Conservation (phyloP, 2,113 vertebrate species). For the Anoplopoma fimbria region DNA sequence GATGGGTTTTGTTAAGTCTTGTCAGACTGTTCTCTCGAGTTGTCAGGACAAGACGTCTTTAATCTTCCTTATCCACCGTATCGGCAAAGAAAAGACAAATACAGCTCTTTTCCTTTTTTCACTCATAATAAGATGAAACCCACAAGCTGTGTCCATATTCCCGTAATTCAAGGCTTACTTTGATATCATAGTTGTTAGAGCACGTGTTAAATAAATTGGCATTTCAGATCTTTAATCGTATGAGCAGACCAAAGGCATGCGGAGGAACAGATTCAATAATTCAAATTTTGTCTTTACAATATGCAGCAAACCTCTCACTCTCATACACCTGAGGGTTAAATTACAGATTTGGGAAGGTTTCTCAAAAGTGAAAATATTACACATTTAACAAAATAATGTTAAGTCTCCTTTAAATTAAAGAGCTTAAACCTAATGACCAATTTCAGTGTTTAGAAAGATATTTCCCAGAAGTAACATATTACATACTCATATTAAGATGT, state of each 20-base stretch:
- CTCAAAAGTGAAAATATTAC: neutral
- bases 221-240: conserved; percentile 63
- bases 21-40: conserved; percentile 69
- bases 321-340: conserved; percentile 19
- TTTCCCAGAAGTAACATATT: neutral
- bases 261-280: conserved; percentile 44
- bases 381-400: conserved; percentile 1
- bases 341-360: neutral
- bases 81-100: conserved; percentile 65
- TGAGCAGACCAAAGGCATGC: conserved; percentile 18
- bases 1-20: conserved; percentile 76
- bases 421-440: neutral
- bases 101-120: conserved; percentile 30
- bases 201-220: conserved; percentile 52
- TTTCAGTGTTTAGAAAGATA: neutral
- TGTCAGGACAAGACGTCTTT: conserved; percentile 78
- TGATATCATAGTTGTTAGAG: conserved; percentile 54
- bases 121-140: conserved; percentile 56
- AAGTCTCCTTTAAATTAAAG: neutral
- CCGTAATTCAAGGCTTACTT: conserved; percentile 54
- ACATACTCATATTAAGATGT: neutral
- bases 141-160: conserved; percentile 51
- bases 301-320: conserved; percentile 8
- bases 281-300: conserved; percentile 18
- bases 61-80: conserved; percentile 69